Conservation (phyloP, 2,888 invertebrate species). For the Euspilapteryx auroguttella region DNA sequence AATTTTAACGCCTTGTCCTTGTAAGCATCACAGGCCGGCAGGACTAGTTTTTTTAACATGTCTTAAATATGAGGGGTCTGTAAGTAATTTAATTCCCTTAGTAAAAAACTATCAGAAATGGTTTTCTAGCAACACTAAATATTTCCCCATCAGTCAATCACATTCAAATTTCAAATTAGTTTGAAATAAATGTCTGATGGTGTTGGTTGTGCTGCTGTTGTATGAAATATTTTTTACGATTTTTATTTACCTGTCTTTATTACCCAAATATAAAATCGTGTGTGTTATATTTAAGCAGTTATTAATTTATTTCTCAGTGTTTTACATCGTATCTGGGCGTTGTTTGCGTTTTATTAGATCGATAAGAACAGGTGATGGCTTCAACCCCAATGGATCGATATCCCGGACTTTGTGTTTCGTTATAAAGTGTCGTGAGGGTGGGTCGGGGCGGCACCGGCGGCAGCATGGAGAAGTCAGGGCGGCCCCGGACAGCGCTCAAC, state of each 20-base stretch:
- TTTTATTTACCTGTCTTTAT: slow-evolving; percentile 39
- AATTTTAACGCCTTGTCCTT: too few species aligned
- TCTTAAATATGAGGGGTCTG: too few species aligned
- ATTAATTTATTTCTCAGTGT: slow-evolving; percentile 16
- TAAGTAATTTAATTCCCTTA: too few species aligned
- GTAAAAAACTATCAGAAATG: too few species aligned
- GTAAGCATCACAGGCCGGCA: too few species aligned
- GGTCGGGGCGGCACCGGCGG: too few species aligned
- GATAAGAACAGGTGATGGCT: slow-evolving; percentile 40
- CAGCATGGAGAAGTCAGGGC: slow-evolving; percentile 51
- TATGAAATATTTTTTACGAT: slow-evolving; percentile 31
- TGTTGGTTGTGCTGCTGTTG: slow-evolving; percentile 22
- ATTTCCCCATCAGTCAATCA: too few species aligned
- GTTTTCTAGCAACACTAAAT: too few species aligned
- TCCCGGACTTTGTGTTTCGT: slow-evolving; percentile 37
- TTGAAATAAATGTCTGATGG: slow-evolving; percentile 32
- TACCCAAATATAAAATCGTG: slow-evolving; percentile 30
- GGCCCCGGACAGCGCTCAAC: slow-evolving; percentile 60
- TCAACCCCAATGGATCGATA: slow-evolving; percentile 52
- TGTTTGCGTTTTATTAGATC: slow-evolving; percentile 13
- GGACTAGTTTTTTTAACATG: too few species aligned
- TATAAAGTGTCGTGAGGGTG: slow-evolving; percentile 23
- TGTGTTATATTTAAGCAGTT: slow-evolving; percentile 13
- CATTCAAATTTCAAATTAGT: slow-evolving; percentile 29
- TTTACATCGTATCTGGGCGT: slow-evolving; percentile 9